phyloP scores from a whole-genome alignment of 2,888 invertebrate species.

The Cataglyphis livida region DNA sequence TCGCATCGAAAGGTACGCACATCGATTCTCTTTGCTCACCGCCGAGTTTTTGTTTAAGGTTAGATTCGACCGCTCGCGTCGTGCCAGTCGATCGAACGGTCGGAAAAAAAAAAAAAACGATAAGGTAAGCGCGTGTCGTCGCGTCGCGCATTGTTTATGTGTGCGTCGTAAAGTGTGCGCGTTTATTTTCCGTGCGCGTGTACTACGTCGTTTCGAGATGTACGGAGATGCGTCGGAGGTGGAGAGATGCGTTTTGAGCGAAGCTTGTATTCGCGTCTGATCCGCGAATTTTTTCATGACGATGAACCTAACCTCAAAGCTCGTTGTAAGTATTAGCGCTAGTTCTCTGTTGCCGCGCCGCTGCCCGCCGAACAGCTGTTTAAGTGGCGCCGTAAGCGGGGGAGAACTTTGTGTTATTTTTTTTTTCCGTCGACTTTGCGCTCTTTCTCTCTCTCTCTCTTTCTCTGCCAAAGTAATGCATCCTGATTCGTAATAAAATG shows the following conservation, averaged over 20 bases:
- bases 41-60: slow-evolving; percentile 50
- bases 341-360: slow-evolving; percentile 17
- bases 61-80: slow-evolving; percentile 55
- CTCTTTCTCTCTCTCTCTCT: background rate
- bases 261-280: background rate
- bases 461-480: background rate
- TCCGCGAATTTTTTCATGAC: background rate
- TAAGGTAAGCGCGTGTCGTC: slow-evolving; percentile 43
- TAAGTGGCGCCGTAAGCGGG: slow-evolving; percentile 23
- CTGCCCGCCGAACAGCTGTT: slow-evolving; percentile 48
- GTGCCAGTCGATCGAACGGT: slow-evolving; percentile 58
- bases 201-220: background rate
- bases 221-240: background rate
- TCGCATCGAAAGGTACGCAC: slow-evolving; percentile 27
- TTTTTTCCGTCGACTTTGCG: background rate
- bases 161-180: background rate
- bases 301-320: slow-evolving; percentile 68
- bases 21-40: background rate
- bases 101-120: background rate
- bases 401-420: background rate
- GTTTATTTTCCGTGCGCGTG: background rate
- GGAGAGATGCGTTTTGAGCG: slow-evolving; percentile 10
- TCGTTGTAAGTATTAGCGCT: slow-evolving; percentile 23
- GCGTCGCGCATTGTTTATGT: background rate
- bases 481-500: background rate